Evolutionary conservation across 2,888 invertebrate species (phyloP), one percentile per base, ranked within the genome.

Genomic region (Drosophila flavopinicola): DNA sequence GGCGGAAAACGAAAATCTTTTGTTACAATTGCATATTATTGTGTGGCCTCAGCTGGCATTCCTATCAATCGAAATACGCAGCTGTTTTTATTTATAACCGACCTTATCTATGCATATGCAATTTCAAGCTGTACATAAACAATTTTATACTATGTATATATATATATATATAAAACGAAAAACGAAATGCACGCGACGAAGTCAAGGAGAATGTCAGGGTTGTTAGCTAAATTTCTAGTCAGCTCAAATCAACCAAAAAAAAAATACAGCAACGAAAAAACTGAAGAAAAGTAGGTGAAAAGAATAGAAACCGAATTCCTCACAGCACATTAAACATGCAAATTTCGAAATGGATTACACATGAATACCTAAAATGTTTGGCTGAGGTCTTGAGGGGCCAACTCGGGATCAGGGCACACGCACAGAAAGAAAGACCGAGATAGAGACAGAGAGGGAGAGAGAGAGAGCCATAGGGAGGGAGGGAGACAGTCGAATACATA

Each of bases 321-420:
- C 64, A 72, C 73, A 67, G 70, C 74, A 48, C 78, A 77, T 77
- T 77, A 77, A 75, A 72, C 78, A 77, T 77, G 77, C 77, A 77
- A 77, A 77, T 76, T 77, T 74, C 63, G 52, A 76, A 76, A 76
- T 76, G 75, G 77, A 77, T 75, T 72, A 77, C 71, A 74, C 72
- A 73, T 73, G 72, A 72, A 73, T 72, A 59, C 72, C 73, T 68
- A 68, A 72, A 73, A 68, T 53, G 54, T 35, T 58, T 20, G 30
- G 57, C 41, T 30, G 15, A 45, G 52, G 27, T 57, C n/a, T n/a
- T n/a, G 13, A 17, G 56, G 57, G 17, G 29, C 41, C 42, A 58
- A 5, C 27, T 41, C 27, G 44, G 58, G 58, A 57, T 57, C 57
- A 29, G 33, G 27, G 25, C 54, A 27, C 20, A 32, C 33, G 13